Percentiles rank a stretch among this genome's conserved stretches.
Evolutionary conservation across 2,888 invertebrate species (phyloP).

Genomic region (Loripinus fragilis): DNA sequence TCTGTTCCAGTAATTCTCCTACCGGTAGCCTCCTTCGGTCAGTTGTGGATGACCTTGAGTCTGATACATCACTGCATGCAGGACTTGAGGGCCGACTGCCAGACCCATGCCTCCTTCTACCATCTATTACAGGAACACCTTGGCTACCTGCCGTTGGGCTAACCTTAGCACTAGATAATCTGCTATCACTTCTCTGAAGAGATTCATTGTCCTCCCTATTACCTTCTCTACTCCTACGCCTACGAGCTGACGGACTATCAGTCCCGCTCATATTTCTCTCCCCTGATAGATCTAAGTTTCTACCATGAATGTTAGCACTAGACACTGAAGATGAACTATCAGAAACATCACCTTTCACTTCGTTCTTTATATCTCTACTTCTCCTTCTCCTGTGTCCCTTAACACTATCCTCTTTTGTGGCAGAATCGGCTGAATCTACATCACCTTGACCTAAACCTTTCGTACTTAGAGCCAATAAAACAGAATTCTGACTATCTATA

Average conservation of each 20-base stretch:
- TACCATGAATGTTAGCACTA: slow-evolving; percentile 50
- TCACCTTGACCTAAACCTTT: slow-evolving; percentile 52
- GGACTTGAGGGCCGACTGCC: slow-evolving; percentile 77
- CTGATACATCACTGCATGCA: slow-evolving; percentile 63
- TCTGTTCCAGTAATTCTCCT: slow-evolving; percentile 73
- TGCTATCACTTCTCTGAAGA: slow-evolving; percentile 41
- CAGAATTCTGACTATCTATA: slow-evolving; percentile 70
- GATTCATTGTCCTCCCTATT: slow-evolving; percentile 38
- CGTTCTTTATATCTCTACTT: slow-evolving; percentile 56
- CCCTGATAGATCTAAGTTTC: slow-evolving; percentile 42
- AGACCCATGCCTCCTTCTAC: slow-evolving; percentile 70
- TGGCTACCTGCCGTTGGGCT: slow-evolving; percentile 61
- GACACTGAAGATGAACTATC: slow-evolving; percentile 62
- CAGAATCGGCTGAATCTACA: slow-evolving; percentile 44
- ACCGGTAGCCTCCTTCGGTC: slow-evolving; percentile 67
- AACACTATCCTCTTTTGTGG: slow-evolving; percentile 46
- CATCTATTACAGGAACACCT: slow-evolving; percentile 74
- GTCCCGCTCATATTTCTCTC: slow-evolving; percentile 47
- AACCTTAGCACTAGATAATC: slow-evolving; percentile 53
- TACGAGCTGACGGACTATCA: slow-evolving; percentile 53
- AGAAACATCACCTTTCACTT: slow-evolving; percentile 48
- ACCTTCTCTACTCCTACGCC: slow-evolving; percentile 66
- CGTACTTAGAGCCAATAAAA: slow-evolving; percentile 64
- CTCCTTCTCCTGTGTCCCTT: slow-evolving; percentile 65
- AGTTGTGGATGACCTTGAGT: slow-evolving; percentile 50